phyloP scores from a whole-genome alignment of 2,888 invertebrate genomes.

The Dryococelus australis region DNA sequence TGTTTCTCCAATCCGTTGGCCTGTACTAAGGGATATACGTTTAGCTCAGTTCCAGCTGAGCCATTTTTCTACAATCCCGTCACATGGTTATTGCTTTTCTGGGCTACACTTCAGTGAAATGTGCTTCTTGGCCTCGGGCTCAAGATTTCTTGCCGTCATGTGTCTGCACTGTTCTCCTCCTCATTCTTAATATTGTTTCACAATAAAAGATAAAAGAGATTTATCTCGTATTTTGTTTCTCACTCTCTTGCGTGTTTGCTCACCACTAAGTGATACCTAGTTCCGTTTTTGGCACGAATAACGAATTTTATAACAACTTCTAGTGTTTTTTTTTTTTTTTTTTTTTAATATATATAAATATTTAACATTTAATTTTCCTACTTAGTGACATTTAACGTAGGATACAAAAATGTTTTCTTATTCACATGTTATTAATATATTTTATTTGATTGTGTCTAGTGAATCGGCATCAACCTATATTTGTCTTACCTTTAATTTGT shows the following conservation, averaged over 20 bases:
- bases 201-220: background rate
- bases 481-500: too few species aligned
- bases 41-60: background rate
- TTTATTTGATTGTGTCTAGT: too few species aligned
- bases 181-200: background rate
- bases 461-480: too few species aligned
- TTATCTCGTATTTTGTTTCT: background rate
- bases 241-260: background rate
- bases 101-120: background rate
- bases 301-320: too few species aligned
- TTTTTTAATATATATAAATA: too few species aligned
- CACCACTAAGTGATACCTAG: too few species aligned
- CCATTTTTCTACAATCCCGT: background rate
- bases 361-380: too few species aligned
- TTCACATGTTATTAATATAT: too few species aligned
- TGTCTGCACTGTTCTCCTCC: background rate
- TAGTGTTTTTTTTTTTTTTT: too few species aligned
- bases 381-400: too few species aligned
- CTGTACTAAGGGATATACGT: background rate
- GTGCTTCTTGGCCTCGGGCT: background rate
- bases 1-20: background rate
- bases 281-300: too few species aligned
- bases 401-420: too few species aligned
- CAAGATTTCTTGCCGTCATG: background rate
- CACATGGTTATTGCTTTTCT: background rate